Conservation (phyloP, 2,888 invertebrate species). For the Drosophila ezoana region DNA sequence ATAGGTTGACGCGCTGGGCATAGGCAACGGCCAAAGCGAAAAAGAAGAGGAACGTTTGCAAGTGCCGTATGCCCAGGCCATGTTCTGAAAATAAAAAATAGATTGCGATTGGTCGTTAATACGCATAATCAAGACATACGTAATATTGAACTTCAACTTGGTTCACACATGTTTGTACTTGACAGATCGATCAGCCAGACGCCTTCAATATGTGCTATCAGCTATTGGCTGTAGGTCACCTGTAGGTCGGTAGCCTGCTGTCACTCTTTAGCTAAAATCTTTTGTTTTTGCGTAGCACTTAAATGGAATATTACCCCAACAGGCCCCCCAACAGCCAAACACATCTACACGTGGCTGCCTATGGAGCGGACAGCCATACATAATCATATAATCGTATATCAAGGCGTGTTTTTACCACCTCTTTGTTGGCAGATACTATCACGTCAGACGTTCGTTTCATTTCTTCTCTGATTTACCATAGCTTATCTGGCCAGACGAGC, state of each 20-base stretch:
- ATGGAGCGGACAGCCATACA: no score
- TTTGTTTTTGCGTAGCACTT: conserved; percentile 31
- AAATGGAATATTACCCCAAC: conserved; percentile 40
- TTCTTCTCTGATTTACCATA: conserved; percentile 26
- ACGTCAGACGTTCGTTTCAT: background rate
- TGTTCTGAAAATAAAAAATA: conserved; percentile 60
- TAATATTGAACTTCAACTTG: conserved; percentile 57
- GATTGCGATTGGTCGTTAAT: conserved; percentile 17
- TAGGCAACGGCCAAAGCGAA: conserved; percentile 87
- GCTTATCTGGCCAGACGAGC: conserved; percentile 41
- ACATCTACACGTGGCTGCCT: conserved; percentile 14
- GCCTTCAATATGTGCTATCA: conserved; percentile 34
- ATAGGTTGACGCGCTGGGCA: conserved; percentile 89
- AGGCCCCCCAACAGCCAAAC: conserved; percentile 10
- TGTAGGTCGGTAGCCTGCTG: conserved; percentile 58
- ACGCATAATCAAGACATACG: conserved; percentile 8
- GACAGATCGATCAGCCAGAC: conserved; percentile 1
- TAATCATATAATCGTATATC: conserved; percentile 10
- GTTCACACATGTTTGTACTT: background rate
- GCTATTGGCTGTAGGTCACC: conserved; percentile 52
- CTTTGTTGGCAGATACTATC: background rate
- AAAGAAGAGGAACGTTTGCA: conserved; percentile 88
- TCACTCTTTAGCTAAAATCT: conserved; percentile 1
- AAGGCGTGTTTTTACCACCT: background rate
- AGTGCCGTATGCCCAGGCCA: conserved; percentile 87